phyloP scores from a whole-genome alignment of 1,140 invertebrate genomes.

The Parasteatoda tepidariorum region DNA sequence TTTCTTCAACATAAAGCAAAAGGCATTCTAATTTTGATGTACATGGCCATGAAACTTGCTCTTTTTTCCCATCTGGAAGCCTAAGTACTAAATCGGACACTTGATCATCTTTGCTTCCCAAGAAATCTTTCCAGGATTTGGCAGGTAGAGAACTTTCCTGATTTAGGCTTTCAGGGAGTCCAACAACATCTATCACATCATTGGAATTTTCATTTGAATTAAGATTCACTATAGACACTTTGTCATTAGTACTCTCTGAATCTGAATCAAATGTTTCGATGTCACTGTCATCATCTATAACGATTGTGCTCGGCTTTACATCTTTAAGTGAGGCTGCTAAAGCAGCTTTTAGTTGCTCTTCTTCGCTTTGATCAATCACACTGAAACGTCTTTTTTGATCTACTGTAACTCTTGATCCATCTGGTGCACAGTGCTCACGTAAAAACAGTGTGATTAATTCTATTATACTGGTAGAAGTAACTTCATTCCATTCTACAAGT shows the following conservation, averaged over 20 bases:
- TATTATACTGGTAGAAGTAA: conserved; percentile 72
- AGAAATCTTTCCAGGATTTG: conserved; percentile 64
- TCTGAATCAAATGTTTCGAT: conserved; percentile 69
- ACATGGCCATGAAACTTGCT: conserved; percentile 68
- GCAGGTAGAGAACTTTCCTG: too few species aligned
- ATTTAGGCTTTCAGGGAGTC: neutral
- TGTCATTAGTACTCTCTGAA: neutral
- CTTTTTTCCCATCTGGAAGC: conserved; percentile 69
- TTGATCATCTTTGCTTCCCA: conserved; percentile 66
- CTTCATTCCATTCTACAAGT: conserved; percentile 72
- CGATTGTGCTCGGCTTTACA: conserved; percentile 30
- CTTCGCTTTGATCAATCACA: conserved; percentile 70
- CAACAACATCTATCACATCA: conserved; percentile 48
- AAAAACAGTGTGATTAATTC: conserved; percentile 69
- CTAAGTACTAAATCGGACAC: conserved; percentile 68
- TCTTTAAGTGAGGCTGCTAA: conserved; percentile 69
- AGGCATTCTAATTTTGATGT: conserved; percentile 70
- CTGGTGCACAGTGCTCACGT: conserved; percentile 64
- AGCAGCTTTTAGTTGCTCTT: conserved; percentile 70
- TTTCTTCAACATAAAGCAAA: conserved; percentile 66
- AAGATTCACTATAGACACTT: neutral
- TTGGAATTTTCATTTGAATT: conserved; percentile 32
- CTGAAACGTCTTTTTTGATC: conserved; percentile 45
- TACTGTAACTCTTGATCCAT: conserved; percentile 54
- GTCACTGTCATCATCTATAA: conserved; percentile 64